Evolutionary conservation across 2,113 vertebrate species (phyloP).

Genomic region (Todiramphus saurophagus): DNA sequence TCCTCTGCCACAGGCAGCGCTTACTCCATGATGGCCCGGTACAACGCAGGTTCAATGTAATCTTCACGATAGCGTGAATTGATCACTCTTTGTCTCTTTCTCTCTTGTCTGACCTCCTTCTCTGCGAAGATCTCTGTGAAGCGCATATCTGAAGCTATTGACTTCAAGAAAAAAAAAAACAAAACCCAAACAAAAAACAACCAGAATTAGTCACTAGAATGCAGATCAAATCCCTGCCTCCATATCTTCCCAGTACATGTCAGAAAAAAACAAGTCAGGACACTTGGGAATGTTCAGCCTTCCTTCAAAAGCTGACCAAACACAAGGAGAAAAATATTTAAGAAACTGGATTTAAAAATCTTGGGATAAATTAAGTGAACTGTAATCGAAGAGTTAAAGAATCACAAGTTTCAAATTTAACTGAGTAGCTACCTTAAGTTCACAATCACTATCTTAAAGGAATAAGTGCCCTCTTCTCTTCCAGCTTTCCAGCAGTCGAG

Average conservation of each 20-base stretch:
- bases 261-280: background rate
- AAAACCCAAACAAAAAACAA: background rate
- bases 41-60: constrained; percentile 92
- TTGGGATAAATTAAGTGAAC: background rate
- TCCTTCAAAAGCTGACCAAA: background rate
- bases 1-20: constrained; percentile 45
- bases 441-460: background rate
- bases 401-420: background rate
- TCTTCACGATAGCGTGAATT: constrained; percentile 96
- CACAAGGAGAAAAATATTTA: background rate
- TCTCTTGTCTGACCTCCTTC: constrained; percentile 89
- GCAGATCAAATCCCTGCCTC: background rate
- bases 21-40: constrained; percentile 97
- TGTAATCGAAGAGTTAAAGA: background rate
- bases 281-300: background rate
- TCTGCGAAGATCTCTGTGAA: constrained; percentile 94
- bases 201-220: background rate
- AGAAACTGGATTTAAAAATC: background rate
- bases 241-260: background rate
- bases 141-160: constrained; percentile 97
- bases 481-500: background rate
- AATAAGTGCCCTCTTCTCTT: background rate
- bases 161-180: constrained; percentile 73
- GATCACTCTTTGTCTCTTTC: constrained; percentile 94
- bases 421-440: background rate